Conservation (phyloP, 2,888 invertebrate genomes). For the Thymelicus acteon region DNA sequence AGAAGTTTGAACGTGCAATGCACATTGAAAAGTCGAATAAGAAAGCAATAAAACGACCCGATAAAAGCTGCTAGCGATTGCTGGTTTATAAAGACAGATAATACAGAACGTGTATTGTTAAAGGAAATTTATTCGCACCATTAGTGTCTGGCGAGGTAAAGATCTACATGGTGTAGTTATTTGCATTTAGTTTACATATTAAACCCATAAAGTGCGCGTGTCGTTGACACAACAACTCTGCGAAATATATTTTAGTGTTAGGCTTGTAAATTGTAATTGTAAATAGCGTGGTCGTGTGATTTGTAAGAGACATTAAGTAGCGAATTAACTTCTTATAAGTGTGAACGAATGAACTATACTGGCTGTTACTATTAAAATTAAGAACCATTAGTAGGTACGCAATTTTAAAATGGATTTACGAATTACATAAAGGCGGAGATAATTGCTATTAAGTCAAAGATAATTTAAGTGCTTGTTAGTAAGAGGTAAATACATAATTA, state of each 20-base stretch:
- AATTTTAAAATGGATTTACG: background rate
- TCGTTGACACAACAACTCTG: conserved; percentile 61
- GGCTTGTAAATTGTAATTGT: conserved; percentile 36
- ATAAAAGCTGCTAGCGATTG: conserved; percentile 42
- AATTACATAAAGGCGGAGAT: conserved; percentile 5
- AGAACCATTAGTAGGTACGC: conserved; percentile 9
- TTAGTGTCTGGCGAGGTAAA: conserved; percentile 51
- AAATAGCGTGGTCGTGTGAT: conserved; percentile 21
- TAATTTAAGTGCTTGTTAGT: conserved; percentile 52
- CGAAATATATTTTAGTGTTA: conserved; percentile 48
- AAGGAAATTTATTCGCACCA: conserved; percentile 55
- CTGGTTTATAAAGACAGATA: conserved; percentile 41
- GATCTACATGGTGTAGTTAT: conserved; percentile 60
- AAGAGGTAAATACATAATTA: conserved; percentile 55
- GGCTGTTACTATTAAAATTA: conserved; percentile 12
- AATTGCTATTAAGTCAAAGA: conserved; percentile 31
- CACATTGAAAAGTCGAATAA: conserved; percentile 31
- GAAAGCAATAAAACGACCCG: conserved; percentile 34
- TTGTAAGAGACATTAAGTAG: conserved; percentile 29
- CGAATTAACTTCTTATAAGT: conserved; percentile 19
- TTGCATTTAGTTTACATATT: conserved; percentile 78
- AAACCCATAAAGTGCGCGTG: conserved; percentile 65
- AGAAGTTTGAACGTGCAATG: conserved; percentile 21
- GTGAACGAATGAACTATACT: conserved; percentile 16
- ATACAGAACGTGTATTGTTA: conserved; percentile 43